Base-by-base conservation (phyloP, 1,140 invertebrate species). In the Orchesella cincta region DNA sequence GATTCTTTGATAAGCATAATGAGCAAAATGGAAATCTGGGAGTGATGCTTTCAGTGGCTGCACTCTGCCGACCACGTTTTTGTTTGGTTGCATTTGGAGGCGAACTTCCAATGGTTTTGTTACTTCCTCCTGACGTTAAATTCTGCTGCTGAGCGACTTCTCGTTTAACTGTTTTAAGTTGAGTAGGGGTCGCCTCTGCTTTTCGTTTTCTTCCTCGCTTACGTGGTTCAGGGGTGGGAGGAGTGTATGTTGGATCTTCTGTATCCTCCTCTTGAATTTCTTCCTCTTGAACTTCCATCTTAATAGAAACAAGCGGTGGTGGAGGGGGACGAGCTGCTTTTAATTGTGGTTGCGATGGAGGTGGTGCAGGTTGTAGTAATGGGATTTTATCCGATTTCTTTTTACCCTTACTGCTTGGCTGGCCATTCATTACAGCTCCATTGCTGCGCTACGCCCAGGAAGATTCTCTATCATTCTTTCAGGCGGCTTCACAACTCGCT, bases 131-230 rank as follows among this genome's bases (percentile, higher is more conserved):
- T n/a, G n/a, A n/a, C n/a, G n/a, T n/a, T n/a, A n/a, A n/a, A n/a
- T n/a, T n/a, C n/a, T n/a, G n/a, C n/a, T n/a, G n/a, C n/a, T n/a
- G n/a, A n/a, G n/a, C n/a, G n/a, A n/a, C n/a, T n/a, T n/a, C n/a
- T n/a, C n/a, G n/a, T n/a, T n/a, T n/a, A n/a, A n/a, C n/a, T n/a
- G n/a, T n/a, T n/a, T n/a, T n/a, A n/a, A n/a, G n/a, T n/a, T n/a
- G n/a, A n/a, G n/a, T n/a, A n/a, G n/a, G n/a, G n/a, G n/a, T n/a
- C 31, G 62, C 26, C n/a, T 67, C 62, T 14, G 8, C 26, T 33
- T 67, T 67, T 23, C 62, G 62, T 33, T 67, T 67, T 14, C 62
- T 26, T 67, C 62, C 62, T 29, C 62, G 2, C 23, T 67, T 67
- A 8, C n/a, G 29, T 5, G 28, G 62, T 67, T 23, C 28, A 33